These are phyloP conservation scores for Cochlearius cochlearius DNA, from an alignment of 2,113 vertebrate genomes.

Conservation along the genomic window DNA sequence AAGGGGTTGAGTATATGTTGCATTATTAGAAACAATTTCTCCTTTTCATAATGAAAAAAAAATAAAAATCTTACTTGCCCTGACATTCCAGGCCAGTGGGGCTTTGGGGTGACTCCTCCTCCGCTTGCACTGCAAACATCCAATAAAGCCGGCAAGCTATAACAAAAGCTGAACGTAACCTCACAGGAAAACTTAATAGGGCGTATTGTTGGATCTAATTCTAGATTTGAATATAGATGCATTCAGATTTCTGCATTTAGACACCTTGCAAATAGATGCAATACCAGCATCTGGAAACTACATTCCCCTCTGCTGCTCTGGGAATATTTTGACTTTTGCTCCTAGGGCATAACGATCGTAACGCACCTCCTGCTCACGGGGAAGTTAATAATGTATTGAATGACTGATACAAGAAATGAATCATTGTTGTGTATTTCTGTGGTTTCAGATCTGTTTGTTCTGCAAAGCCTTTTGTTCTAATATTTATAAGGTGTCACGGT, in stretches of 20 bases:
- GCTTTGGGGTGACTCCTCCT: background rate
- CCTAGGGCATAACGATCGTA: background rate
- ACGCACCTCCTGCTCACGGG: background rate
- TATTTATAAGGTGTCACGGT: slow-evolving; percentile 27
- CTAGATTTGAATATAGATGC: background rate
- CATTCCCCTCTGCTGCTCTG: background rate
- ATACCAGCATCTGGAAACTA: background rate
- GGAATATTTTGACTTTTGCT: slow-evolving; percentile 15
- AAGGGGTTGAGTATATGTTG: background rate
- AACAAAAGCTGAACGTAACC: background rate
- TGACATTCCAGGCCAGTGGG: background rate
- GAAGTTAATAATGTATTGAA: slow-evolving; percentile 33
- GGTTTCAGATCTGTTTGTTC: slow-evolving; percentile 38
- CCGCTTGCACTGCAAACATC: background rate
- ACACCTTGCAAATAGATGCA: background rate
- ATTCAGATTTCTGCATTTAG: background rate
- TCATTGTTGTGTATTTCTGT: slow-evolving; percentile 1
- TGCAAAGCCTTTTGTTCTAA: slow-evolving; percentile 41
- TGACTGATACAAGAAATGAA: background rate
- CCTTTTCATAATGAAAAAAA: background rate
- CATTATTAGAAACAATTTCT: slow-evolving; percentile 15
- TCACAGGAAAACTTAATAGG: background rate
- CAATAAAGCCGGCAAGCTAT: background rate
- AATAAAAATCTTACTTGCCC: background rate
- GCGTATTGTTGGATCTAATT: background rate